Conservation (phyloP, 2,113 vertebrate species). For the Heterotis niloticus region DNA sequence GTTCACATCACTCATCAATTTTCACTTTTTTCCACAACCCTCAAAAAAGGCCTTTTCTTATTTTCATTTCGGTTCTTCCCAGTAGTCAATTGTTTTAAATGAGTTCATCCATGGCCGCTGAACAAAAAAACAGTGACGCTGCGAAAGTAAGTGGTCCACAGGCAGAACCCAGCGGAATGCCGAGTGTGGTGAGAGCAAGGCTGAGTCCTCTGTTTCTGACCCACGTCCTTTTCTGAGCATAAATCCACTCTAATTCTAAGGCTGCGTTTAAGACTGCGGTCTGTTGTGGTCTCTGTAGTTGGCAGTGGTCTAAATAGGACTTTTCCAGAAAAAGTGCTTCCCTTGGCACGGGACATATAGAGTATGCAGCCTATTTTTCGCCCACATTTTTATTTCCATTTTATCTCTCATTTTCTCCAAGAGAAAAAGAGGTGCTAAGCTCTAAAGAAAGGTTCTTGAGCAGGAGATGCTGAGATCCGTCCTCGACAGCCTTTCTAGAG, state of each 20-base stretch:
- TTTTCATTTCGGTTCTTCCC: too few relatives aligned
- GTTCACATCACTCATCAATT: too few relatives aligned
- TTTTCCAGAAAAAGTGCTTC: slow-evolving; percentile 7
- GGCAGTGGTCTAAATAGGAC: not conserved
- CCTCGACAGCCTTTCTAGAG: not conserved
- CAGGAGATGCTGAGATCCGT: not conserved
- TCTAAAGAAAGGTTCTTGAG: not conserved
- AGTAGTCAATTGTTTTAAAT: too few relatives aligned
- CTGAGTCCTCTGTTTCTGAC: not conserved
- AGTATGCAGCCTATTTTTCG: not conserved
- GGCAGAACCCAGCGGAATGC: not conserved
- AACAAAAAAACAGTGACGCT: too few relatives aligned
- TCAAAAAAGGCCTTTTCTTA: too few relatives aligned
- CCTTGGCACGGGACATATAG: not conserved
- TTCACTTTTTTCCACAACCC: too few relatives aligned
- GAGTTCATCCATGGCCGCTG: too few relatives aligned
- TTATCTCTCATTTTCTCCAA: not conserved
- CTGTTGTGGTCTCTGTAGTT: not conserved
- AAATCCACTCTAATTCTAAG: too few relatives aligned
- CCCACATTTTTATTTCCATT: not conserved
- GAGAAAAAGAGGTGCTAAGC: not conserved
- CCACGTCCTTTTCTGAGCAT: too few relatives aligned
- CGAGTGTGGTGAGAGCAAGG: too few relatives aligned
- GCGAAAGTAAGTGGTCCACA: too few relatives aligned
- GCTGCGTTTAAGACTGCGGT: not conserved